Percentiles rank a stretch among this genome's conserved stretches.
These are phyloP conservation scores for Netta rufina DNA, from an alignment of 2,797 vertebrate species.

Conservation along the genomic window DNA sequence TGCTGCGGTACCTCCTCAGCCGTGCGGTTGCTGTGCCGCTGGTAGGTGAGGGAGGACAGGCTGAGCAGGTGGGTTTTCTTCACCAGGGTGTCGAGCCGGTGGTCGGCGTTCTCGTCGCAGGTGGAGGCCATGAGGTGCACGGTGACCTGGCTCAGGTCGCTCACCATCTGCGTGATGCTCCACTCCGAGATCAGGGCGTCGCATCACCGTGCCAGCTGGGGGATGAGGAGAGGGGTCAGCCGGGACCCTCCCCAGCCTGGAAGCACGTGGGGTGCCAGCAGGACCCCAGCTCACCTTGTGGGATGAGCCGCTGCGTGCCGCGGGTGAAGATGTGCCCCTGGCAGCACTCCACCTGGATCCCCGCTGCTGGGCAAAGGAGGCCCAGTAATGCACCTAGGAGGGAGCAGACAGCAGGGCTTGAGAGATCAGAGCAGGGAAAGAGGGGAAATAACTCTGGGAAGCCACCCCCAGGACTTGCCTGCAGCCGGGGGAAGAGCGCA, in stretches of 20 bases:
- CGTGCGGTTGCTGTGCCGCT: constrained; percentile 89
- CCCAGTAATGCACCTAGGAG: constrained; percentile 95
- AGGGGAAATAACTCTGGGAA: accelerated
- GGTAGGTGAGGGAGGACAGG: constrained; percentile 94
- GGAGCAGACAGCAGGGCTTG: not conserved
- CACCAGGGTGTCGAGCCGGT: constrained; percentile 90
- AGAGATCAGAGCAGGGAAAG: not conserved
- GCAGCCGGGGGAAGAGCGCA: constrained; percentile 91
- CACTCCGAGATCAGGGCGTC: constrained; percentile 97
- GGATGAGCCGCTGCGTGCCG: constrained; percentile 94
- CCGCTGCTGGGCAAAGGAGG: constrained; percentile 96
- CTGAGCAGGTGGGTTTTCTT: constrained; percentile 97
- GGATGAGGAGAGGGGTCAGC: not conserved
- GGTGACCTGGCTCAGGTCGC: constrained; percentile 92
- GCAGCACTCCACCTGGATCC: constrained; percentile 93
- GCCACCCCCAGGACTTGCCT: constrained; percentile 78
- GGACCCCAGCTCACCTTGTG: constrained; percentile 84
- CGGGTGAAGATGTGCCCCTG: constrained; percentile 95
- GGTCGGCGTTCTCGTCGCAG: constrained; percentile 92
- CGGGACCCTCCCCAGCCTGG: not conserved
- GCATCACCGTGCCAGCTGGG: constrained; percentile 96
- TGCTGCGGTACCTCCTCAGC: constrained; percentile 85
- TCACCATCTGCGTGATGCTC: constrained; percentile 98
- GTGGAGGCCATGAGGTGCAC: constrained; percentile 98
- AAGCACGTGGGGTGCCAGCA: not conserved